Conservation (phyloP, 2,113 vertebrate species). For the Brachypodius melanocephalos region DNA sequence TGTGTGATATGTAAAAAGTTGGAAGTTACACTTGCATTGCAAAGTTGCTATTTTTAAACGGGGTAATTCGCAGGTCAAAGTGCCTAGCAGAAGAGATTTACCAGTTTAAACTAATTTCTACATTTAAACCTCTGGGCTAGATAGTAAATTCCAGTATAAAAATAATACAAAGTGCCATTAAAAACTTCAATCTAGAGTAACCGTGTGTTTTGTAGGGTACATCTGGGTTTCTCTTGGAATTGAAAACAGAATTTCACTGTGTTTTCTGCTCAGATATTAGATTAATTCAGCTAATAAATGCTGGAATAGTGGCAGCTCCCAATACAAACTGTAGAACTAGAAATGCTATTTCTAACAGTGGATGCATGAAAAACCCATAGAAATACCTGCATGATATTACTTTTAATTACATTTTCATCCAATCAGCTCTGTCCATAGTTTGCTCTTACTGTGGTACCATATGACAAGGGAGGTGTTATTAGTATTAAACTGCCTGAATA, state of each 20-base stretch:
- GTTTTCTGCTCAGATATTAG: neutral
- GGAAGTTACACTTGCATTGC: neutral
- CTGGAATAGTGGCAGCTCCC: neutral
- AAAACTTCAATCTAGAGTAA: neutral
- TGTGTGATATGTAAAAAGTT: neutral
- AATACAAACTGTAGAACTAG: neutral
- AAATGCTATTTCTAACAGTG: neutral
- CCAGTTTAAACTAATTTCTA: neutral
- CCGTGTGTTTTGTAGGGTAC: neutral
- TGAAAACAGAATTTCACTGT: neutral
- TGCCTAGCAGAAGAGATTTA: neutral
- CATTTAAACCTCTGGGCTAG: neutral
- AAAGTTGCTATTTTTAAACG: neutral
- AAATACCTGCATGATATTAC: neutral
- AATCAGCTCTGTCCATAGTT: neutral
- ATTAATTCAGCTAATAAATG: neutral
- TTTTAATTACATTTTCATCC: neutral
- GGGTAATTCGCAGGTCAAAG: neutral
- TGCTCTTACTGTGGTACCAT: neutral
- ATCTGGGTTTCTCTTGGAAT: neutral
- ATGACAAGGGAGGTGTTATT: neutral
- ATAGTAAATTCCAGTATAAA: neutral
- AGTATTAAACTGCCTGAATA: neutral
- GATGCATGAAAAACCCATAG: neutral
- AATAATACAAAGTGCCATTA: neutral